Evolutionary conservation across 2,888 invertebrate genomes (phyloP).

Genomic region (Drosophila diplacantha): DNA sequence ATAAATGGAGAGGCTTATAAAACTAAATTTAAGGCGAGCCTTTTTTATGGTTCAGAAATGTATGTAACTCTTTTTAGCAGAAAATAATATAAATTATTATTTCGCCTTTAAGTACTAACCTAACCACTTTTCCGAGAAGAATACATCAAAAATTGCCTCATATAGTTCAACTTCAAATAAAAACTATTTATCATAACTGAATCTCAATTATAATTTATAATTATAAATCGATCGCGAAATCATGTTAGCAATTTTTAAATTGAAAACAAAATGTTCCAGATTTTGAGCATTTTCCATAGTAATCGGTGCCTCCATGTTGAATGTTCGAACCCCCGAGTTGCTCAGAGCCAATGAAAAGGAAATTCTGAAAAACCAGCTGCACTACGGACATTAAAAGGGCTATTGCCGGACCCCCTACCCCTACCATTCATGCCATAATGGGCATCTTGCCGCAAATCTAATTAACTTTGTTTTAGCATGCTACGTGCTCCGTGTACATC

Average conservation of each 20-base stretch:
- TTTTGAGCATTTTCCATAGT: not conserved
- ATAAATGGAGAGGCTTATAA: no score
- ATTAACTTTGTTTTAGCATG: conserved; percentile 67
- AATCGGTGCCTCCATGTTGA: not conserved
- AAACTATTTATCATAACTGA: not conserved
- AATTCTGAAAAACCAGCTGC: conserved; percentile 30
- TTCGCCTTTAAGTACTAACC: not conserved
- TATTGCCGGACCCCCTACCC: conserved; percentile 2
- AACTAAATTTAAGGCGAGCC: no score
- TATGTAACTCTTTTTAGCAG: not conserved
- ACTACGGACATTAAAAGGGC: conserved; percentile 33
- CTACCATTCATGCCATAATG: conserved; percentile 48
- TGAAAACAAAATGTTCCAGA: not conserved
- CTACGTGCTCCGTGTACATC: conserved; percentile 55
- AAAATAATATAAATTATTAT: not conserved
- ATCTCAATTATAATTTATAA: not conserved
- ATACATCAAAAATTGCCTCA: not conserved
- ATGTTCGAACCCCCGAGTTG: not conserved
- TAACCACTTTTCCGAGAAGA: not conserved
- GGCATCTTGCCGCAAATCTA: conserved; percentile 69
- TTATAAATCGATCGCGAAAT: not conserved
- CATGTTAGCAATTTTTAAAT: not conserved
- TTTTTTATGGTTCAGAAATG: not conserved
- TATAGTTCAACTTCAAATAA: not conserved
- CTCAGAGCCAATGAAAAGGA: conserved; percentile 22